These are phyloP conservation scores for Chaetorhynchus papuensis DNA, from an alignment of 2,113 vertebrate species.

Conservation along the genomic window DNA sequence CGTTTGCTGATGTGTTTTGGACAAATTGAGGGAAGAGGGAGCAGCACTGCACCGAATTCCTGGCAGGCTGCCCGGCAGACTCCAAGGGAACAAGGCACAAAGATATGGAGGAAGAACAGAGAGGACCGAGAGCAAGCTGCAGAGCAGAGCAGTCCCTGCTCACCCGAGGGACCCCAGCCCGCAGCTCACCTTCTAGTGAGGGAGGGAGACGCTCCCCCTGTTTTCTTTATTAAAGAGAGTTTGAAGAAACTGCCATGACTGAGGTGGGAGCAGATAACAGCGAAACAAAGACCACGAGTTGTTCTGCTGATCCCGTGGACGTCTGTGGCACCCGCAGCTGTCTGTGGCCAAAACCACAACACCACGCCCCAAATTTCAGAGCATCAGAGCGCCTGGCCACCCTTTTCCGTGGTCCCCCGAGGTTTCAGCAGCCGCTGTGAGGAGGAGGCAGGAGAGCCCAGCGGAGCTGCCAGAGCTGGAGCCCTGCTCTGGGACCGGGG, in stretches of 20 bases:
- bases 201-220: not conserved
- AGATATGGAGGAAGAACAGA: not conserved
- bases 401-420: fast-evolving
- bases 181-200: not conserved
- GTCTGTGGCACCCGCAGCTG: not conserved
- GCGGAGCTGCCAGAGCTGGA: fast-evolving
- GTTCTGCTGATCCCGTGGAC: not conserved
- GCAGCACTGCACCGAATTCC: not conserved
- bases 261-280: not conserved
- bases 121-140: not conserved
- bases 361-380: not conserved
- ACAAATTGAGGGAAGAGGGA: not conserved
- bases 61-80: not conserved
- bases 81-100: too few relatives aligned
- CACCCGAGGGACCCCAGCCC: not conserved
- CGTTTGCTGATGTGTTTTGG: not conserved
- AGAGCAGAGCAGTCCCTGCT: not conserved
- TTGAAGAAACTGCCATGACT: not conserved
- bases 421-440: not conserved
- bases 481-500: not conserved
- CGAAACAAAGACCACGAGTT: not conserved
- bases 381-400: fast-evolving
- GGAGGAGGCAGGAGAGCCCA: not conserved
- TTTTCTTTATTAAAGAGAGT: fast-evolving
- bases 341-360: not conserved